Percentiles rank a stretch among this genome's conserved stretches.
phyloP scores from a whole-genome alignment of 1,140 invertebrate species.

The Bicyclus anynana region DNA sequence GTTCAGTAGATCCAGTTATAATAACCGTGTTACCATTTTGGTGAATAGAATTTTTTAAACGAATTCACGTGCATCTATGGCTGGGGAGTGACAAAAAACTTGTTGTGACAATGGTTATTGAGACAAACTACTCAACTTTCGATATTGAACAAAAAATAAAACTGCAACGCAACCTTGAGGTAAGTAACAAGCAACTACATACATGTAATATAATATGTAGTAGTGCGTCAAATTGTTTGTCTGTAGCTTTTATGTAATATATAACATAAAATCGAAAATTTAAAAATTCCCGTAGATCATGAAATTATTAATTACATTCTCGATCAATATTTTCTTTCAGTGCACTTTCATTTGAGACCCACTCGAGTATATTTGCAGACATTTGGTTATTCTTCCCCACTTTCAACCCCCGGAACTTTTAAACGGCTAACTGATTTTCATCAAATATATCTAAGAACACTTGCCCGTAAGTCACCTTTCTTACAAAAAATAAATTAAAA shows the following conservation, averaged over 20 bases:
- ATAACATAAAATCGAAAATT: too few relatives aligned
- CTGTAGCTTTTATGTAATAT: not conserved
- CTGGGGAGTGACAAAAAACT: not conserved
- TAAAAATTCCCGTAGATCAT: too few relatives aligned
- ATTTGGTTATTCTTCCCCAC: too few relatives aligned
- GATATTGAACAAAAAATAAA: slow-evolving; percentile 3
- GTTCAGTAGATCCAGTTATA: not conserved
- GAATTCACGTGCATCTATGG: not conserved
- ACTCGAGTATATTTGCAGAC: too few relatives aligned
- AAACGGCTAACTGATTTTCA: too few relatives aligned
- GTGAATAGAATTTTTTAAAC: not conserved
- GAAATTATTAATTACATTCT: too few relatives aligned
- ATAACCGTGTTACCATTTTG: not conserved
- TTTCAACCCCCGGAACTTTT: too few relatives aligned
- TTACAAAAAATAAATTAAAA: too few relatives aligned
- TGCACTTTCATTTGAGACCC: too few relatives aligned
- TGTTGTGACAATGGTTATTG: slow-evolving; percentile 4
- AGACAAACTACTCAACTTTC: slow-evolving; percentile 7
- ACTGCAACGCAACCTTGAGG: slow-evolving; percentile 3
- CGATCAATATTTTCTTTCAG: too few relatives aligned
- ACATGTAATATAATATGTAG: not conserved
- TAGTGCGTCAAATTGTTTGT: not conserved
- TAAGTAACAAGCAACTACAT: not conserved
- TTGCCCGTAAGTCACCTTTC: too few relatives aligned
- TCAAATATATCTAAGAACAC: too few relatives aligned